Evolutionary conservation across 1,140 invertebrate species (phyloP), one percentile per base, ranked within the genome.

Genomic region (Leptoteleia sp.): DNA sequence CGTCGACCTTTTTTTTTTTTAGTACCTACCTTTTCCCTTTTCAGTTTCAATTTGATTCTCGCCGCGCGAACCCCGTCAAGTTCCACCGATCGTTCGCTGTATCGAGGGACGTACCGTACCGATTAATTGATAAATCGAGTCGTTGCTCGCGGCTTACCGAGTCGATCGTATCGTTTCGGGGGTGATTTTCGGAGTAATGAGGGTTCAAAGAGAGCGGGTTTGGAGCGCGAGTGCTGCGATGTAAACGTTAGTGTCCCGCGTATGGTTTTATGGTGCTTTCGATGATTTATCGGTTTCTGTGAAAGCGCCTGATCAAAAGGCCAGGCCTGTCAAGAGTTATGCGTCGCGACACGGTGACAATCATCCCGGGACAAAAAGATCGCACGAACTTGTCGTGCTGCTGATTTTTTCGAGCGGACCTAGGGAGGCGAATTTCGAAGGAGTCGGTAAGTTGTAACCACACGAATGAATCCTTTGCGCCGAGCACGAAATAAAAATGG

Each of bases 191-290:
- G 54, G 5, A 54, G 61, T 59, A 64, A 52, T 67, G 54, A 45
- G 13, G 40, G 12, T 47, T 35, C 8, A 42, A 12, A 29, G 25
- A 13, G 1, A 37, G n/a, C 45, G 8, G 13, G 40, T 50, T 31
- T 17, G n/a, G 43, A 16, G n/a, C 48, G 75, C 35, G 35, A 71
- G 75, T 78, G 75, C 9, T 33, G 64, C 62, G 64, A 38, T 64
- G 73, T 64, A 76, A 70, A 64, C 25, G 35, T 4, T 13, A 50
- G 55, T 72, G 55, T n/a, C 4, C 11, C 31, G n/a, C 16, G 31
- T 27, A 40, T 45, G 35, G 15, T 73, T n/a, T 59, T 12, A 16
- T 62, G 33, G 59, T 72, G 68, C 19, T 61, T 67, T 40, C 25
- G 35, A 59, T 57, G 62, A 45, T 54, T 62, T 25, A 17, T 47